Percentiles rank a stretch among this genome's conserved stretches.
These are phyloP conservation scores for Drosophila tristis DNA, from an alignment of 1,140 invertebrate genomes.

Conservation along the genomic window DNA sequence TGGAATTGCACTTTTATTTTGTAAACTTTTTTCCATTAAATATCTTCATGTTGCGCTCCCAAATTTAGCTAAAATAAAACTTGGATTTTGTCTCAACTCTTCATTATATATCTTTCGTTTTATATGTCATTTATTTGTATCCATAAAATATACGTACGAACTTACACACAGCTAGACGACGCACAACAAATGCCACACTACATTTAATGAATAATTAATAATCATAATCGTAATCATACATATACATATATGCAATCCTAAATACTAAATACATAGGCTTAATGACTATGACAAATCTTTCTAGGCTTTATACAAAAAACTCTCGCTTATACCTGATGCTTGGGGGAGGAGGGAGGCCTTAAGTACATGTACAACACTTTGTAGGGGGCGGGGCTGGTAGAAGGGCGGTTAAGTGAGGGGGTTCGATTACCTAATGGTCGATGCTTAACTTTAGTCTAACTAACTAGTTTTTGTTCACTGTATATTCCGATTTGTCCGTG, in stretches of 20 bases:
- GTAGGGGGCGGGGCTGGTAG: not conserved
- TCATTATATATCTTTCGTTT: slow-evolving; percentile 52
- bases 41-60: not conserved
- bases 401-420: slow-evolving; percentile 15
- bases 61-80: too few species aligned
- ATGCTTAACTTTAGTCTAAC: slow-evolving; percentile 53
- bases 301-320: slow-evolving; percentile 73
- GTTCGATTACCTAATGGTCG: slow-evolving; percentile 55
- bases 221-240: slow-evolving; percentile 40
- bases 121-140: slow-evolving; percentile 49
- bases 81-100: slow-evolving; percentile 34
- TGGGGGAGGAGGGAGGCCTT: slow-evolving; percentile 28
- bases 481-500: slow-evolving; percentile 74
- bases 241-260: slow-evolving; percentile 40
- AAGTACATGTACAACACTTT: slow-evolving; percentile 56
- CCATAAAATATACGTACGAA: slow-evolving; percentile 73
- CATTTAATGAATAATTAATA: slow-evolving; percentile 41
- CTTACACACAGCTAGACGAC: slow-evolving; percentile 66
- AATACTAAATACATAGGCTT: slow-evolving; percentile 41
- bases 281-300: slow-evolving; percentile 72
- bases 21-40: too few species aligned
- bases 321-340: slow-evolving; percentile 39
- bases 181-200: slow-evolving; percentile 74
- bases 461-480: slow-evolving; percentile 80
- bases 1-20: too few species aligned